These are phyloP conservation scores for Leptinotarsa haldemani DNA, from an alignment of 2,888 invertebrate species.

Conservation along the genomic window DNA sequence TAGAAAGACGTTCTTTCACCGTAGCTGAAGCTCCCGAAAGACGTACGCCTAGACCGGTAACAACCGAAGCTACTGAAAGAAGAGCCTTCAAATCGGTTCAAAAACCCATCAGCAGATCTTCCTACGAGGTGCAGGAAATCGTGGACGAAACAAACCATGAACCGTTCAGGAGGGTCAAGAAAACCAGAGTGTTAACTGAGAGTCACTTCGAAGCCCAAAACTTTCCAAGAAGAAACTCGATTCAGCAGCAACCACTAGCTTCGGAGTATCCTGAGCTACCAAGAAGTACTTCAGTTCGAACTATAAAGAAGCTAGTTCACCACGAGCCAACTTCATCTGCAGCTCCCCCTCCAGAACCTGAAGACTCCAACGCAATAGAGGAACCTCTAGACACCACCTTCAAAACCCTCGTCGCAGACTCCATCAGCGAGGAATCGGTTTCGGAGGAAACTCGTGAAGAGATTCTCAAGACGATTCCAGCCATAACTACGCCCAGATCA, in stretches of 20 bases:
- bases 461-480: background rate
- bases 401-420: constrained; percentile 37
- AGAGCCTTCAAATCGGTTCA: constrained; percentile 21
- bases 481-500: background rate
- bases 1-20: constrained; percentile 12
- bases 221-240: constrained; percentile 39
- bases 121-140: constrained; percentile 62
- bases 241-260: constrained; percentile 26
- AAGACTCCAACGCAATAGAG: constrained; percentile 34
- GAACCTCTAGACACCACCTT: constrained; percentile 39
- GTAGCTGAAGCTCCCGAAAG: background rate
- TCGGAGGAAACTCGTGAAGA: constrained; percentile 19
- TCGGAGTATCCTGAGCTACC: constrained; percentile 14
- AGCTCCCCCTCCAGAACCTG: constrained; percentile 27
- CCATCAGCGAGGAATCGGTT: constrained; percentile 39
- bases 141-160: constrained; percentile 59
- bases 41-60: background rate
- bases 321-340: constrained; percentile 1
- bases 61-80: constrained; percentile 16
- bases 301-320: background rate
- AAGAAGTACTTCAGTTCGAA: background rate
- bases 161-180: constrained; percentile 45
- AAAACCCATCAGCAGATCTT: constrained; percentile 34
- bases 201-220: constrained; percentile 57
- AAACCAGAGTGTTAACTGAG: constrained; percentile 60